These are phyloP conservation scores for Melieria crassipennis DNA, from an alignment of 2,888 invertebrate species.

Conservation along the genomic window DNA sequence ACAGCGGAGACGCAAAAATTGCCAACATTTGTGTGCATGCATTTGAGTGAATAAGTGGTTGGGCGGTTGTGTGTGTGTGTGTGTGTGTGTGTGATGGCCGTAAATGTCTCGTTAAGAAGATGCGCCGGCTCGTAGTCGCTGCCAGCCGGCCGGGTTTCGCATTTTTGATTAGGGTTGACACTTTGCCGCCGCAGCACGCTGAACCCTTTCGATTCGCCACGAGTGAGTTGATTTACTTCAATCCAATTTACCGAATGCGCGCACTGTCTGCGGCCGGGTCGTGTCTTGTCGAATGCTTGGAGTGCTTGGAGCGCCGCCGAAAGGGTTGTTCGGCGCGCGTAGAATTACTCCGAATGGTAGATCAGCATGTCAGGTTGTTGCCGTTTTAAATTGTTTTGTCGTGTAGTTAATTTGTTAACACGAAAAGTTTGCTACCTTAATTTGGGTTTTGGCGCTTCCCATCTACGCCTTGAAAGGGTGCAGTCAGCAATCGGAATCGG, in stretches of 20 bases:
- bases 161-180: slow-evolving; percentile 48
- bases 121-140: neutral
- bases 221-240: slow-evolving; percentile 33
- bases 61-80: neutral
- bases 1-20: neutral
- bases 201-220: slow-evolving; percentile 18
- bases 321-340: slow-evolving; percentile 13
- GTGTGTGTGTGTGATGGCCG: neutral
- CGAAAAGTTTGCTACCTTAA: slow-evolving; percentile 42
- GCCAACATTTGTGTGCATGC: neutral
- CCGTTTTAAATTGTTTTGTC: slow-evolving; percentile 46
- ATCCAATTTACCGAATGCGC: slow-evolving; percentile 8
- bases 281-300: neutral
- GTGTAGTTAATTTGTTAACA: slow-evolving; percentile 57
- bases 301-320: neutral
- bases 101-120: no score
- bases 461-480: neutral
- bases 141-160: neutral
- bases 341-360: neutral
- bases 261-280: neutral
- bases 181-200: neutral
- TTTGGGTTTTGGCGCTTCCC: slow-evolving; percentile 7
- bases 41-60: slow-evolving; percentile 11
- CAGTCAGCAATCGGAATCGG: neutral
- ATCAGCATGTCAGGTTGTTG: slow-evolving; percentile 26